phyloP scores from a whole-genome alignment of 2,888 invertebrate genomes.

The Stenodera caucasica region DNA sequence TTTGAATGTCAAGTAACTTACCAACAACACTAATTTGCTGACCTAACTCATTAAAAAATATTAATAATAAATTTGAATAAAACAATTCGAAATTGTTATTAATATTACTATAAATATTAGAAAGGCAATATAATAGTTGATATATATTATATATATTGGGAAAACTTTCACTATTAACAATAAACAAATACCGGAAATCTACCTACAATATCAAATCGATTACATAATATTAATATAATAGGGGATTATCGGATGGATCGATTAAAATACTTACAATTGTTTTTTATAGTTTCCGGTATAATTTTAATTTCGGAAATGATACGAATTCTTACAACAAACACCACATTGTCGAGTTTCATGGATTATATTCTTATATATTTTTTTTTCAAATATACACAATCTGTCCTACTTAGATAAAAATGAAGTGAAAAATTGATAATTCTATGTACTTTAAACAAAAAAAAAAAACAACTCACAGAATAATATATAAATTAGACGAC shows the following conservation, averaged over 20 bases:
- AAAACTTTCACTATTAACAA: not conserved
- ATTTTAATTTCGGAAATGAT: too few species aligned
- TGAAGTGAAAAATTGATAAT: slow-evolving; percentile 22
- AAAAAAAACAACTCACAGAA: too few species aligned
- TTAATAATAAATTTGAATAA: not conserved
- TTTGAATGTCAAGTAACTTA: slow-evolving; percentile 23
- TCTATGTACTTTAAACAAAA: not conserved
- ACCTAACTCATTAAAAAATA: slow-evolving; percentile 1
- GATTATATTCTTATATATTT: not conserved
- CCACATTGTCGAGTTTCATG: not conserved
- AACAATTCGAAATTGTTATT: too few species aligned
- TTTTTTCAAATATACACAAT: slow-evolving; percentile 17
- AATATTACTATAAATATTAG: not conserved
- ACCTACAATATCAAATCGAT: not conserved
- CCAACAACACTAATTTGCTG: not conserved
- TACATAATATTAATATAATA: not conserved
- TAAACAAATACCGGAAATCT: not conserved
- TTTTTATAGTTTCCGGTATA: not conserved
- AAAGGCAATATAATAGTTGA: too few species aligned
- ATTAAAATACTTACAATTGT: slow-evolving; percentile 1
- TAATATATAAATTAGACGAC: not conserved
- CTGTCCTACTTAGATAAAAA: slow-evolving; percentile 26
- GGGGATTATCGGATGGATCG: not conserved
- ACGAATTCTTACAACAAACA: not conserved
- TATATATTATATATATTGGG: not conserved